Base-by-base conservation (phyloP, 2,113 vertebrate species). In the Ageneiosus marmoratus region DNA sequence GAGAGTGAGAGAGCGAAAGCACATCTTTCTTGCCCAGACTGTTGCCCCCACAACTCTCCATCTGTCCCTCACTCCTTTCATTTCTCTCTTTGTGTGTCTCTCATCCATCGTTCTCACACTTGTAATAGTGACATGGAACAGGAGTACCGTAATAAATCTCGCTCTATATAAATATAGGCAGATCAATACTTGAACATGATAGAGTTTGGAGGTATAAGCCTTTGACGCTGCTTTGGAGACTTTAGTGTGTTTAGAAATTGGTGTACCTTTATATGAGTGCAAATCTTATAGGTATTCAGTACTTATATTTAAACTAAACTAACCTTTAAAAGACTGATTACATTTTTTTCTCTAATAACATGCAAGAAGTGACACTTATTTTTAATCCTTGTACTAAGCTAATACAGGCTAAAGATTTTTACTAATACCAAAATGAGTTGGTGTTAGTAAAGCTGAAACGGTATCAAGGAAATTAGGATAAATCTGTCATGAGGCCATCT, bases 21-120 rank as follows among this genome's bases (percentile, higher is more conserved):
- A 78, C 89, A 83, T 90, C 78, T 55, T 76, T 89, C 80, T 83
- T 84, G 58, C 86, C 56, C 86, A 55, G 53, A 88, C 76, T 88
- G 90, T 91, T 91, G 89, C 90, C 85, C 83, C 48, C 81, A 89
- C 87, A 91, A 88, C 83, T 88, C 22, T 89, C 86, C 83, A 70
- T 89, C 87, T 74, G 88, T 87, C 87, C 84, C 80, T 89, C 84
- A 73, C 87, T 86, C 32, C 87, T 79, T 90, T 89, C 87, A 88
- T 90, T 86, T 84, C 80, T 79, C 81, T 75, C 24, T 88, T 83
- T 88, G 85, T 55, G 34, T 18, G 13, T 46, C 53, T 15, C 63
- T 58, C 62, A 65, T 77, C 44, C 56, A 37, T 77, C 63, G 22
- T 55, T 37, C 75, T 74, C 72, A 58, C 73, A 84, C 83, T 87